Evolutionary conservation across 2,113 vertebrate species (phyloP).

Genomic region (Orycteropus afer): DNA sequence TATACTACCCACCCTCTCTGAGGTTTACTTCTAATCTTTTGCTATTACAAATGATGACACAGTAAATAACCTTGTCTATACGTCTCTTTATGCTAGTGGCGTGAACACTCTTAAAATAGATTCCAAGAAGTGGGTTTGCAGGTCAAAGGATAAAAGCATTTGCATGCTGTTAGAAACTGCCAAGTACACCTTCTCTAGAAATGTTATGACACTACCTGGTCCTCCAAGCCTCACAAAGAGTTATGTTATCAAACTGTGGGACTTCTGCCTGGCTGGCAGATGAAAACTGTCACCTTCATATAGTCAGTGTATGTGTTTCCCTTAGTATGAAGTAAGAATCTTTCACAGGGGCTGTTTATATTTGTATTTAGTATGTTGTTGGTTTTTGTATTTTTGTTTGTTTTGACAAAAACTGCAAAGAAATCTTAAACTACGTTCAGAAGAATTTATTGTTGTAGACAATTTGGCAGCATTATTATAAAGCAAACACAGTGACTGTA

Average conservation of each 20-base stretch:
- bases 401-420: neutral
- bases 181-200: neutral
- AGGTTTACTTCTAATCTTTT: neutral
- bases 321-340: neutral
- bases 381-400: neutral
- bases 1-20: neutral
- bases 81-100: neutral
- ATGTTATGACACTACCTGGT: neutral
- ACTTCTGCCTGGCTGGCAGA: neutral
- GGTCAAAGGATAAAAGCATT: constrained; percentile 52
- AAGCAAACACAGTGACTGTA: neutral
- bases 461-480: neutral
- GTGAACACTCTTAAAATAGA: constrained; percentile 41
- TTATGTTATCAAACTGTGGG: neutral
- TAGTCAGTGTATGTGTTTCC: neutral
- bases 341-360: neutral
- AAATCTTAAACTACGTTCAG: neutral
- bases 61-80: neutral
- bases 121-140: constrained; percentile 31
- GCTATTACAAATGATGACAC: constrained; percentile 35
- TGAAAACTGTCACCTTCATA: neutral
- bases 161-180: constrained; percentile 16
- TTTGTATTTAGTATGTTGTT: neutral
- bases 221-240: neutral
- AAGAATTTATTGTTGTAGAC: neutral